Conservation (phyloP, 2,888 invertebrate species). For the Eretmocerus hayati region DNA sequence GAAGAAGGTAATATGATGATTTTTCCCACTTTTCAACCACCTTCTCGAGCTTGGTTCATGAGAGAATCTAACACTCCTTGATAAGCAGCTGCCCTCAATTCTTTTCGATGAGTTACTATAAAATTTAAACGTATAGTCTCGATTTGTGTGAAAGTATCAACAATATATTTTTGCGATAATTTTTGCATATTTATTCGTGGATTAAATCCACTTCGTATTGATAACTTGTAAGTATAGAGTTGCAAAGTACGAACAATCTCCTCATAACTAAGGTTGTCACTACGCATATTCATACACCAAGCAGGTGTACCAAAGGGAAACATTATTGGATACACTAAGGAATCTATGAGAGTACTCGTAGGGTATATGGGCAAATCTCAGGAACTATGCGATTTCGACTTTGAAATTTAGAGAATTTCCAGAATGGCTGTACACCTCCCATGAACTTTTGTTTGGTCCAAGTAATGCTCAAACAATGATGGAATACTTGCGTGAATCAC, state of each 20-base stretch:
- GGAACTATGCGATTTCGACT: too few species aligned
- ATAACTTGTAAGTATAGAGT: background rate
- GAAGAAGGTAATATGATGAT: slow-evolving; percentile 35
- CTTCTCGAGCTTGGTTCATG: slow-evolving; percentile 13
- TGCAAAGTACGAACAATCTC: background rate
- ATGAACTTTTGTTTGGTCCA: too few species aligned
- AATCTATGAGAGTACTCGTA: background rate
- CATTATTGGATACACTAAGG: background rate
- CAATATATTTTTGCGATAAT: slow-evolving; percentile 2
- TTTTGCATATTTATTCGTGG: slow-evolving; percentile 1
- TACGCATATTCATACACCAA: background rate
- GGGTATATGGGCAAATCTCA: too few species aligned
- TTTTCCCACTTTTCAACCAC: slow-evolving; percentile 26
- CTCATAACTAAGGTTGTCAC: background rate
- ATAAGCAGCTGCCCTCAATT: slow-evolving; percentile 17
- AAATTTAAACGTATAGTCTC: slow-evolving; percentile 13
- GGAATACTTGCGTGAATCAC: too few species aligned
- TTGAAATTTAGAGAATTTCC: too few species aligned
- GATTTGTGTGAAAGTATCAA: slow-evolving; percentile 4
- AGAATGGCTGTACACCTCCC: too few species aligned
- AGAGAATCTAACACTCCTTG: slow-evolving; percentile 22
- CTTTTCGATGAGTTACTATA: slow-evolving; percentile 12
- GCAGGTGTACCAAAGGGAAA: background rate
- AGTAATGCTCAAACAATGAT: too few species aligned
- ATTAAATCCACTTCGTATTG: background rate